Evolutionary conservation across 1,140 invertebrate genomes (phyloP).

Genomic region (Pseudomyrmex sp.): DNA sequence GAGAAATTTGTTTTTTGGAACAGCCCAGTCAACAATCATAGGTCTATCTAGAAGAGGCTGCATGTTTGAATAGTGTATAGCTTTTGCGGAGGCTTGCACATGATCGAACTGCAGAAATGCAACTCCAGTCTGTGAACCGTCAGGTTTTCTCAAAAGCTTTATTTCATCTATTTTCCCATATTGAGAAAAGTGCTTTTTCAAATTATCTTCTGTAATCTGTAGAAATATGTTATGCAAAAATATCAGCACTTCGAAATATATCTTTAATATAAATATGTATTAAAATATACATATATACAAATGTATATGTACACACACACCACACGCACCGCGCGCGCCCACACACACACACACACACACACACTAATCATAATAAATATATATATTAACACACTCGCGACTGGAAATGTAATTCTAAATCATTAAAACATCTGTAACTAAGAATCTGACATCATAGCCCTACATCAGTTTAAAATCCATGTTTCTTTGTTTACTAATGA

Average conservation of each 20-base stretch:
- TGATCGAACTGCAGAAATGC: slow-evolving; percentile 89
- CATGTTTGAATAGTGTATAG: slow-evolving; percentile 84
- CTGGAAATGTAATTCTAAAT: too few species aligned
- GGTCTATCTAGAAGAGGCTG: slow-evolving; percentile 87
- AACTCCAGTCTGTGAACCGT: slow-evolving; percentile 89
- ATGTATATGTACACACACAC: too few species aligned
- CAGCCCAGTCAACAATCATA: slow-evolving; percentile 95
- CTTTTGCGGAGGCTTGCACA: slow-evolving; percentile 87
- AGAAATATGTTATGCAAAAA: slow-evolving; percentile 45
- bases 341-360: too few species aligned
- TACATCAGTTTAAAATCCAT: too few species aligned
- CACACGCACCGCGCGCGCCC: too few species aligned
- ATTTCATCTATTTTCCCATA: slow-evolving; percentile 89
- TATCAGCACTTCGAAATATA: neutral
- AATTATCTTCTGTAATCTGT: slow-evolving; percentile 87
- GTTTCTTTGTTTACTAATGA: too few species aligned
- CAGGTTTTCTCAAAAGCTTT: slow-evolving; percentile 87
- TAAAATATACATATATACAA: neutral
- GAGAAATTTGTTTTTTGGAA: slow-evolving; percentile 90
- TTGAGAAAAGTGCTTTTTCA: slow-evolving; percentile 87
- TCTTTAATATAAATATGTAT: neutral
- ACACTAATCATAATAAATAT: too few species aligned
- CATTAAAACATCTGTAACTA: too few species aligned
- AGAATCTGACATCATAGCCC: too few species aligned
- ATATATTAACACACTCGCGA: too few species aligned